Evolutionary conservation across 2,888 invertebrate genomes (phyloP), one percentile per base, ranked within the genome.

Genomic region (Eueremaeus valkanovi): DNA sequence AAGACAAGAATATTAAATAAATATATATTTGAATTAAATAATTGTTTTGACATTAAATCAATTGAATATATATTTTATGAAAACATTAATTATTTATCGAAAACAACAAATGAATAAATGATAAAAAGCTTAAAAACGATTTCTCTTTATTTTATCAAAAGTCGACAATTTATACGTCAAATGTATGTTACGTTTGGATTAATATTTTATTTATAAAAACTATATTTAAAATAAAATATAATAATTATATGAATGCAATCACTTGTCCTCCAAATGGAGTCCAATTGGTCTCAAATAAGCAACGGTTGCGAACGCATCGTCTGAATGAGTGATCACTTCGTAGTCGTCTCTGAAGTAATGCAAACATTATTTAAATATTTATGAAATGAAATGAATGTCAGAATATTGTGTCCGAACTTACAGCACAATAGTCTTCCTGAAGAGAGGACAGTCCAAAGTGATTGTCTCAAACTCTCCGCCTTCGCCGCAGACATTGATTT

Each of bases 401-500:
- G 61, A 51, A 74, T 74, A n/a, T n/a, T n/a, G n/a, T n/a, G n/a
- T n/a, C n/a, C n/a, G n/a, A 61, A 24, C 40, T 63, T 42, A 63
- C 45, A 74, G 42, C 33, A 74, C 40, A 18, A 81, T 81, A 82
- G 89, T 88, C 84, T 93, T 93, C 83, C 89, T 90, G 85, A 96
- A 98, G 78, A 99, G 86, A 8, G 98, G 97, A 85, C 98, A 98
- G 86, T 99, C 96, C 78, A 97, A 86, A 9, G 96, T 96, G 83
- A 99, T 92, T 40, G 97, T 95, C 86, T 99, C 99, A 83, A 96
- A 99, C 85, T 99, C 99, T 73, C 99, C 99, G 68, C 99, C 99
- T 86, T 99, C 99, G 27, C 99, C 99, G 85, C 96, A 97, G 58
- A 96, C 89, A 86, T 95, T 94, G 78, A 95, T 86, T 73, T 95